Conservation (phyloP, 2,797 vertebrate genomes). For the Psittacula derbiana region DNA sequence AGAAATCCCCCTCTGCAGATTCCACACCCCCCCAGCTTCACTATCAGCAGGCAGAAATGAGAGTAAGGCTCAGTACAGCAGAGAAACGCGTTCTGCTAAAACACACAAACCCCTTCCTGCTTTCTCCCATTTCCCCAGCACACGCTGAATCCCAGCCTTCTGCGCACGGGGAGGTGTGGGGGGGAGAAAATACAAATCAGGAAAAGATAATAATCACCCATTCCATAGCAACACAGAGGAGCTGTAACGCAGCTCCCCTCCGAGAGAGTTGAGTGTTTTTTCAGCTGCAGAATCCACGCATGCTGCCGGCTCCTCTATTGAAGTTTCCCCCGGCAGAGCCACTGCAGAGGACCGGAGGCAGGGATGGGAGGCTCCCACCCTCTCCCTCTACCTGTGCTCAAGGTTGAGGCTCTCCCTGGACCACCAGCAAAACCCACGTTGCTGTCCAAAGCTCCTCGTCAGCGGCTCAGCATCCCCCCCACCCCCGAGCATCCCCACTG, state of each 20-base stretch:
- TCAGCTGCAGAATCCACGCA: slow-evolving; percentile 51
- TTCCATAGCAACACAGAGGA: slow-evolving; percentile 36
- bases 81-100: neutral
- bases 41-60: neutral
- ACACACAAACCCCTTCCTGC: slow-evolving; percentile 8
- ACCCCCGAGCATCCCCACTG: neutral
- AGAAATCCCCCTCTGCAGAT: slow-evolving; percentile 1
- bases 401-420: neutral
- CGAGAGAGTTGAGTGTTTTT: slow-evolving; percentile 56
- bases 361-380: neutral
- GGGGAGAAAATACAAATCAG: neutral
- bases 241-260: slow-evolving; percentile 15
- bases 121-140: slow-evolving; percentile 18
- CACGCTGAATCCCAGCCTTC: slow-evolving; percentile 12
- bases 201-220: neutral
- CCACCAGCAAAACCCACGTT: neutral
- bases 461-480: neutral
- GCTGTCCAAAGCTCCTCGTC: neutral
- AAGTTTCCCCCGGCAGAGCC: slow-evolving; percentile 66
- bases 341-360: slow-evolving; percentile 42
- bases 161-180: accelerated
- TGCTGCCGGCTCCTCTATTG: slow-evolving; percentile 44
- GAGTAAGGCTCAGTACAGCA: neutral
- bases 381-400: neutral
- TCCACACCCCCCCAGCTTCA: neutral